Evolutionary conservation across 1,140 invertebrate species (phyloP).

Genomic region (Galleria mellonella): DNA sequence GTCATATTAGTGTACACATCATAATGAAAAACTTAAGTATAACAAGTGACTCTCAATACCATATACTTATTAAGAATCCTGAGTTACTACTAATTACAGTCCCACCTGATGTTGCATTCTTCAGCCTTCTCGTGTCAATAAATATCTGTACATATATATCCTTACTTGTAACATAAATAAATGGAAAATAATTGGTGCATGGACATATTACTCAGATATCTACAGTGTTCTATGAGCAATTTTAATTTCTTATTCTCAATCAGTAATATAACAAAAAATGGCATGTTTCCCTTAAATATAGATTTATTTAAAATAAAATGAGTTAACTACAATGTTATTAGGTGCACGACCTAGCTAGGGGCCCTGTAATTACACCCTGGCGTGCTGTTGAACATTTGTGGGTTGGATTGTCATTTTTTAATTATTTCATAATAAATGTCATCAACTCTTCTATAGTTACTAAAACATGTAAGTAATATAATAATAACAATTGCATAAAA

Average conservation of each 20-base stretch:
- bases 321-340: too few relatives aligned
- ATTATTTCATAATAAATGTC: too few relatives aligned
- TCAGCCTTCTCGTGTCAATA: conserved; percentile 53
- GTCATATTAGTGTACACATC: conserved; percentile 40
- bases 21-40: conserved; percentile 39
- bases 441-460: conserved; percentile 13
- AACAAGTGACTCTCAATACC: conserved; percentile 31
- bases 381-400: too few relatives aligned
- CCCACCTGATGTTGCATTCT: conserved; percentile 31
- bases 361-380: too few relatives aligned
- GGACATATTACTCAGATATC: conserved; percentile 4
- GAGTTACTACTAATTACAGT: conserved; percentile 13
- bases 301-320: too few relatives aligned
- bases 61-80: conserved; percentile 21
- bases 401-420: too few relatives aligned
- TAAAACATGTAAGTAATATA: conserved; percentile 10
- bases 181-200: conserved; percentile 25
- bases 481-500: conserved; percentile 26
- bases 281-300: too few relatives aligned
- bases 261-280: too few relatives aligned
- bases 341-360: too few relatives aligned
- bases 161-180: conserved; percentile 34
- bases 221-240: background rate
- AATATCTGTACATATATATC: conserved; percentile 56
- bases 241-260: too few relatives aligned